Evolutionary conservation across 2,113 vertebrate species (phyloP).

Genomic region (Atractosteus spatula): DNA sequence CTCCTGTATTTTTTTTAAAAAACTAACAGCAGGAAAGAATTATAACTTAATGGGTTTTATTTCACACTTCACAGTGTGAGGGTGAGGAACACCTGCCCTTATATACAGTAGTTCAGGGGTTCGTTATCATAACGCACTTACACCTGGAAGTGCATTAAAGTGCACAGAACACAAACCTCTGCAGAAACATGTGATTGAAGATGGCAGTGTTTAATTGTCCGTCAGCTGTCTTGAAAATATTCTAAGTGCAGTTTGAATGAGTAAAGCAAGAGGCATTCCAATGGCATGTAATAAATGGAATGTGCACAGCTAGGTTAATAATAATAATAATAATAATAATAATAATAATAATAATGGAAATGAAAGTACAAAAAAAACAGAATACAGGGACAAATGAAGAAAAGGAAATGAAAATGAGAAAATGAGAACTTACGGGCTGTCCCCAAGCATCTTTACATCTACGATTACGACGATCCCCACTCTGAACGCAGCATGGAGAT

Average conservation of each 20-base stretch:
- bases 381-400: neutral
- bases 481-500: constrained; percentile 59
- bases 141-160: neutral
- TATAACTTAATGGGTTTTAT: neutral
- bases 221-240: neutral
- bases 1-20: no score
- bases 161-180: no score
- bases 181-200: neutral
- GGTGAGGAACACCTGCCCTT: neutral
- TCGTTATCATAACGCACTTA: neutral
- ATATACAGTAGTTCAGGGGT: neutral
- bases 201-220: neutral
- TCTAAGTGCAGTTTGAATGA: neutral
- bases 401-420: constrained; percentile 28
- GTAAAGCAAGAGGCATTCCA: neutral
- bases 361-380: constrained; percentile 10
- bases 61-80: neutral
- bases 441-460: constrained; percentile 75
- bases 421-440: constrained; percentile 69
- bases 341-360: constrained; percentile 1
- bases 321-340: neutral
- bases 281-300: neutral
- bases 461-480: constrained; percentile 77
- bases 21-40: neutral
- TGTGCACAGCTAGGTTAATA: no score